Evolutionary conservation across 1,140 invertebrate genomes (phyloP).

Genomic region (Ericerus pela): DNA sequence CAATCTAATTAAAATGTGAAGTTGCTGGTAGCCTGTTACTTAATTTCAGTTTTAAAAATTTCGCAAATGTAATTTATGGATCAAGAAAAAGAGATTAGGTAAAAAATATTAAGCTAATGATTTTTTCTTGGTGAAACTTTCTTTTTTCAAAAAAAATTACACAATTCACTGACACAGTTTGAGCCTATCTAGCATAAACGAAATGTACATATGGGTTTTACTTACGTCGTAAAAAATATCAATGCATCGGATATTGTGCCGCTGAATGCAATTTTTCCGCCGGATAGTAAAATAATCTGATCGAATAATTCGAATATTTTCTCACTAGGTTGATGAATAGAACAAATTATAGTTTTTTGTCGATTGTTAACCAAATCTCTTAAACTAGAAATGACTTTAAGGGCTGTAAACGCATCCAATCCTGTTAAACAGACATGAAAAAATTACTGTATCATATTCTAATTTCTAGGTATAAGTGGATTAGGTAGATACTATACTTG

Average conservation of each 20-base stretch:
- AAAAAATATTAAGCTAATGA: too few relatives aligned
- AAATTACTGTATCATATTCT: background rate
- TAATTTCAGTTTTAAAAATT: too few relatives aligned
- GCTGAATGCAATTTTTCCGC: slow-evolving; percentile 76
- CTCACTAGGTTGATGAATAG: slow-evolving; percentile 94
- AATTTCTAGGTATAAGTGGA: background rate
- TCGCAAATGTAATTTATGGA: too few relatives aligned
- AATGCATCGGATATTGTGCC: slow-evolving; percentile 57
- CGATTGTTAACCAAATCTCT: slow-evolving; percentile 40
- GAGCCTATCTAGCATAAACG: too few relatives aligned
- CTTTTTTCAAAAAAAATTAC: too few relatives aligned
- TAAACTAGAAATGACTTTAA: slow-evolving; percentile 64
- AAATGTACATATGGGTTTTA: background rate
- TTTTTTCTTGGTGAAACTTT: too few relatives aligned
- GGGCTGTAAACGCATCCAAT: slow-evolving; percentile 81
- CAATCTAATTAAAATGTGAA: too few relatives aligned
- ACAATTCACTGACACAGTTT: too few relatives aligned
- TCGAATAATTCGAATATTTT: slow-evolving; percentile 80
- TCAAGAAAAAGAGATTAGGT: too few relatives aligned
- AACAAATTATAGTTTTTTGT: slow-evolving; percentile 80
- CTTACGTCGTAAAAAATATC: slow-evolving; percentile 62
- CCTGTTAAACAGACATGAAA: slow-evolving; percentile 32
- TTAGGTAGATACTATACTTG: background rate
- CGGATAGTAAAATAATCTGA: slow-evolving; percentile 67
- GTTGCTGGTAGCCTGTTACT: too few relatives aligned